Percentiles rank a stretch among this genome's conserved stretches.
These are phyloP conservation scores for Myotis brandtii DNA, from an alignment of 2,113 vertebrate genomes.

Conservation along the genomic window DNA sequence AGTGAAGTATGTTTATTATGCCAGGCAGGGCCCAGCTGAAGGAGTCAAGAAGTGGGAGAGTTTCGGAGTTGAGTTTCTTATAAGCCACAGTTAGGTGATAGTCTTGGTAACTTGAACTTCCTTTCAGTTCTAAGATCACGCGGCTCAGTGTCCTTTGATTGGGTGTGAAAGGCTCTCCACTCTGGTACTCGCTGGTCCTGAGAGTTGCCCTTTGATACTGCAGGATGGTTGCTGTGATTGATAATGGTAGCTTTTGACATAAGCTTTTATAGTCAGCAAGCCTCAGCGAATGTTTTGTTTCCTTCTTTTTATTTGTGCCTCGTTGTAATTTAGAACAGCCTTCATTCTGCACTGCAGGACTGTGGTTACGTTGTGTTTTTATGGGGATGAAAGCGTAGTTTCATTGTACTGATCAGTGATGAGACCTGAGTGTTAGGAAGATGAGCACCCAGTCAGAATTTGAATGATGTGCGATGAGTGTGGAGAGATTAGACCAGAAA, in stretches of 20 bases:
- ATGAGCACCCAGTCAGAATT: neutral
- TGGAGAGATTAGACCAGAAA: neutral
- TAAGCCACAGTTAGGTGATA: neutral
- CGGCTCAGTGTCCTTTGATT: neutral
- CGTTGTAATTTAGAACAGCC: conserved; percentile 66
- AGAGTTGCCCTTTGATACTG: neutral
- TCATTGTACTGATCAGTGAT: neutral
- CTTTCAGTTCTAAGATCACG: neutral
- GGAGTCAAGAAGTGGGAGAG: neutral
- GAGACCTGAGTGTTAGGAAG: neutral
- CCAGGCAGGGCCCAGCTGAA: accelerated
- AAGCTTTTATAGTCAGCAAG: conserved; percentile 29
- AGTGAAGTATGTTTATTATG: accelerated
- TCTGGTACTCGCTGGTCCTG: neutral
- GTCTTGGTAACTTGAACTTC: neutral
- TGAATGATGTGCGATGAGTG: neutral
- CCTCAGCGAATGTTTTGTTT: neutral
- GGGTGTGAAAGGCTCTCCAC: neutral
- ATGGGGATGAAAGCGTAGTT: neutral
- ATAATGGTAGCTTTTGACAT: neutral
- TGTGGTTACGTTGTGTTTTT: neutral
- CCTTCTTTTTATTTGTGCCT: neutral
- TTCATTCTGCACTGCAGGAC: neutral
- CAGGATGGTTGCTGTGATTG: neutral
- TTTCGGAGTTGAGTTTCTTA: neutral